A percentile compares a stretch with the other conserved stretches of the same genome.
Conservation (phyloP, 1,140 invertebrate genomes). For the Aphelenchoides fujianensis region DNA sequence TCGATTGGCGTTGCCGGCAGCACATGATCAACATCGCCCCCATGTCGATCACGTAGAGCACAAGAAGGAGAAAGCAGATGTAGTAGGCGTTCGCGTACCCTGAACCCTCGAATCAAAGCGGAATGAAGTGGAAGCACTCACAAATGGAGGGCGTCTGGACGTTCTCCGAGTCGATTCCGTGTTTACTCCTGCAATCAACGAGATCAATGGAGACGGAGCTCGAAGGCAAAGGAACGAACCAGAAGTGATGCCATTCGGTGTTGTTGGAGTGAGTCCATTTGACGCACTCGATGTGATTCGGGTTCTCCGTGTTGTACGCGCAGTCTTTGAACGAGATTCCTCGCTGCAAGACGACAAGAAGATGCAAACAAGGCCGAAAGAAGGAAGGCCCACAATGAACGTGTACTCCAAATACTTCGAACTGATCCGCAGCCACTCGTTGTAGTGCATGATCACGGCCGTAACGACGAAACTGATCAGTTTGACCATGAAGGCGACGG, state of each 20-base stretch:
- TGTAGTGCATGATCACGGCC: constrained; percentile 13
- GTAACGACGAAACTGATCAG: neutral
- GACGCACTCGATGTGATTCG: neutral
- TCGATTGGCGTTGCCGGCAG: neutral
- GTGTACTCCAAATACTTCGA: neutral
- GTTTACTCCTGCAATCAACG: too few relatives aligned
- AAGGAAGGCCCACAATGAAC: constrained; percentile 13
- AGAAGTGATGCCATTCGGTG: neutral
- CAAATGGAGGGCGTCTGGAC: neutral
- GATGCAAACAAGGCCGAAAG: neutral
- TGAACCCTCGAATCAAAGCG: neutral
- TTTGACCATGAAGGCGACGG: constrained; percentile 13
- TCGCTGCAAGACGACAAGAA: neutral
- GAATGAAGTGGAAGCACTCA: neutral
- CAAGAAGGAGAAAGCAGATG: constrained; percentile 12
- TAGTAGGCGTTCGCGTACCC: constrained; percentile 14
- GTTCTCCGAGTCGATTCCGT: neutral
- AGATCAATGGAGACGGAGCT: too few relatives aligned
- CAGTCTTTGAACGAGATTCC: constrained; percentile 2
- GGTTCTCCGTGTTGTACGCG: neutral
- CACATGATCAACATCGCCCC: constrained; percentile 9
- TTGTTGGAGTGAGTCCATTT: neutral
- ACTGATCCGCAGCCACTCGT: neutral
- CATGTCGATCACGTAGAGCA: neutral
- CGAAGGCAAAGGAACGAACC: too few relatives aligned